A percentile compares a stretch with the other conserved stretches of the same genome.
Conservation (phyloP, 2,888 invertebrate species). For the Diaprepes abbreviatus region DNA sequence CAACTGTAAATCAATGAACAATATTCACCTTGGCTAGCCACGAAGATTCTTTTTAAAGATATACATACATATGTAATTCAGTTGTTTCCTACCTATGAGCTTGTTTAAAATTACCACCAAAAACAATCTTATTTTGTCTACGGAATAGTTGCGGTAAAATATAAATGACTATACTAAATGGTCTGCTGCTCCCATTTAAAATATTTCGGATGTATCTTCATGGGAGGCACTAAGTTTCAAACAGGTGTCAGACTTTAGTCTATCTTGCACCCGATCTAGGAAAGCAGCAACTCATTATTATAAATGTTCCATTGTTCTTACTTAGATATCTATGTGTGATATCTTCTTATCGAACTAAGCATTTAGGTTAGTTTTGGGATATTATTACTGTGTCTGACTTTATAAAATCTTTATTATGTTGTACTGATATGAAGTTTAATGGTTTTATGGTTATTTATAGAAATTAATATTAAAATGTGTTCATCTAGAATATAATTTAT, state of each 20-base stretch:
- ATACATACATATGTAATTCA: no score
- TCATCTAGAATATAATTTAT: no score
- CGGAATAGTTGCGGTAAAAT: background rate
- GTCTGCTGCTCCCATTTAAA: constrained; percentile 34
- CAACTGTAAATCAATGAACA: no score
- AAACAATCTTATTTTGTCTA: no score
- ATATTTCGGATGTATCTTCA: constrained; percentile 46
- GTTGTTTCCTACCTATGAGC: no score
- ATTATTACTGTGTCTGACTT: constrained; percentile 10
- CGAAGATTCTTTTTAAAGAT: no score
- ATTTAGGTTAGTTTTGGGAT: constrained; percentile 40
- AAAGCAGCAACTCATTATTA: constrained; percentile 47
- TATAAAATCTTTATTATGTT: constrained; percentile 9
- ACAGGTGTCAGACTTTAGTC: constrained; percentile 42
- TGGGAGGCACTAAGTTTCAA: constrained; percentile 46
- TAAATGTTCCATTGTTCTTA: constrained; percentile 48
- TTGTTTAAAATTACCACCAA: no score
- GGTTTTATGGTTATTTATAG: no score
- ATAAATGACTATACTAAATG: constrained; percentile 29
- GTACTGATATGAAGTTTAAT: no score
- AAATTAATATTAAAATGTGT: no score
- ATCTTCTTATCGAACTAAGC: constrained; percentile 37
- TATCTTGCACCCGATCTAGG: constrained; percentile 45
- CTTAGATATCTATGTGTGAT: constrained; percentile 39
- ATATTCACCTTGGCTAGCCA: no score